Conservation (phyloP, 2,113 vertebrate genomes). For the Scophthalmus maximus region DNA sequence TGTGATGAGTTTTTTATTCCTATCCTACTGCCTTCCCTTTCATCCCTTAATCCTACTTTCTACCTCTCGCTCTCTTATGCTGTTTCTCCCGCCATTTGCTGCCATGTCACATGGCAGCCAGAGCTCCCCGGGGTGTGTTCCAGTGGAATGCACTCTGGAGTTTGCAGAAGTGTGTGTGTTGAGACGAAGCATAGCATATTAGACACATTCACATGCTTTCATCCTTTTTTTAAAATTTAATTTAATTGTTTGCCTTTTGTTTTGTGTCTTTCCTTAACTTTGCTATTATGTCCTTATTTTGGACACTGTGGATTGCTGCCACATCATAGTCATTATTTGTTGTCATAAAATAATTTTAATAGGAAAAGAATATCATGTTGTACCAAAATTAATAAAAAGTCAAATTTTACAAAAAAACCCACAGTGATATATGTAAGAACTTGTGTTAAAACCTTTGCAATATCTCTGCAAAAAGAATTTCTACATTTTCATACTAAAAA, state of each 20-base stretch:
- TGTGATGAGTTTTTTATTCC: constrained; percentile 11
- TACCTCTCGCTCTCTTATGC: constrained; percentile 2
- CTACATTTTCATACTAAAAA: no score
- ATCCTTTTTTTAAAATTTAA: constrained; percentile 7
- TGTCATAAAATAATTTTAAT: no score
- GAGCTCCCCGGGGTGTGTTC: constrained; percentile 52
- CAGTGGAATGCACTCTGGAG: constrained; percentile 60
- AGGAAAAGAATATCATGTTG: no score
- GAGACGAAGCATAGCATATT: constrained; percentile 5
- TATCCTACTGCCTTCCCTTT: neutral
- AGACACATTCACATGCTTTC: constrained; percentile 42
- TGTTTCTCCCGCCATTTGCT: constrained; percentile 32
- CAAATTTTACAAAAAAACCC: no score
- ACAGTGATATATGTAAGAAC: neutral
- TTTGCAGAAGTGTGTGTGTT: constrained; percentile 37
- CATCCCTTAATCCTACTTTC: constrained; percentile 19
- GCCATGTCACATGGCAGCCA: constrained; percentile 60
- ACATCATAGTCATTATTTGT: neutral
- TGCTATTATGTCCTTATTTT: neutral
- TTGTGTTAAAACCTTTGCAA: neutral
- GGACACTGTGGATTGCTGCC: neutral
- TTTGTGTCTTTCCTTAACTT: neutral
- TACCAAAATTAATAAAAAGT: neutral
- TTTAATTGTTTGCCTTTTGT: neutral
- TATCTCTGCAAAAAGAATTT: no score